A percentile compares a stretch with the other conserved stretches of the same genome.
phyloP scores from a whole-genome alignment of 2,797 vertebrate species.

The Miichthys miiuy region DNA sequence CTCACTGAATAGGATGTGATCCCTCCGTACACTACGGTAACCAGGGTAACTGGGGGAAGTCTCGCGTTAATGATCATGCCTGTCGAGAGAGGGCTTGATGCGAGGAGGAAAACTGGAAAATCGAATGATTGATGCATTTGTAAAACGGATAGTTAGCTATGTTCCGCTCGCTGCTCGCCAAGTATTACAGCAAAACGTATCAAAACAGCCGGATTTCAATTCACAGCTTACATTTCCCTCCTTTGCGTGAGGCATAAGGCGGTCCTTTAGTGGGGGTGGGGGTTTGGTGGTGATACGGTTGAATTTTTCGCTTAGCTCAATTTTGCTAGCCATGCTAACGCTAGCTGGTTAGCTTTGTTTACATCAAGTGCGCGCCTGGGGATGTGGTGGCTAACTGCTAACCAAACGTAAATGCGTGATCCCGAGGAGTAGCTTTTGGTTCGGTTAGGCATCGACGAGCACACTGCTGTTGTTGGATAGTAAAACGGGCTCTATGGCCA shows the following conservation, averaged over 20 bases:
- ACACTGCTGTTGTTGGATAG: not conserved
- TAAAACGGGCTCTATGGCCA: constrained; percentile 42
- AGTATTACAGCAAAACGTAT: constrained; percentile 41
- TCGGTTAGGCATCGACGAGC: not conserved
- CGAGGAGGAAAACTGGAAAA: constrained; percentile 81
- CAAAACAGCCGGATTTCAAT: constrained; percentile 26
- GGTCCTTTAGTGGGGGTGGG: constrained; percentile 31
- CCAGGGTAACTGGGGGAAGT: constrained; percentile 76
- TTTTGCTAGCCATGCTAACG: constrained; percentile 69
- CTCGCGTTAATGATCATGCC: constrained; percentile 74
- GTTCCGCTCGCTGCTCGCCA: constrained; percentile 52
- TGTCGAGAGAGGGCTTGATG: constrained; percentile 62
- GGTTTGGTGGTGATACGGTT: constrained; percentile 47
- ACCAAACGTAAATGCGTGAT: constrained; percentile 18
- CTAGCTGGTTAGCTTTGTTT: constrained; percentile 83
- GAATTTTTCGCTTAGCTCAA: constrained; percentile 64
- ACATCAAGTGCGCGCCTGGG: constrained; percentile 81
- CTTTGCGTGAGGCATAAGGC: constrained; percentile 33
- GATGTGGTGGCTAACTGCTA: constrained; percentile 41
- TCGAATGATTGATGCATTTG: constrained; percentile 77
- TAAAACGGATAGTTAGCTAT: constrained; percentile 72
- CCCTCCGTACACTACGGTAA: constrained; percentile 59
- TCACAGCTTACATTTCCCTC: constrained; percentile 37
- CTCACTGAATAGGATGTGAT: not conserved
- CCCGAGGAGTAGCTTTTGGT: not conserved